phyloP scores from a whole-genome alignment of 2,888 invertebrate species.

The Andricus curvator region DNA sequence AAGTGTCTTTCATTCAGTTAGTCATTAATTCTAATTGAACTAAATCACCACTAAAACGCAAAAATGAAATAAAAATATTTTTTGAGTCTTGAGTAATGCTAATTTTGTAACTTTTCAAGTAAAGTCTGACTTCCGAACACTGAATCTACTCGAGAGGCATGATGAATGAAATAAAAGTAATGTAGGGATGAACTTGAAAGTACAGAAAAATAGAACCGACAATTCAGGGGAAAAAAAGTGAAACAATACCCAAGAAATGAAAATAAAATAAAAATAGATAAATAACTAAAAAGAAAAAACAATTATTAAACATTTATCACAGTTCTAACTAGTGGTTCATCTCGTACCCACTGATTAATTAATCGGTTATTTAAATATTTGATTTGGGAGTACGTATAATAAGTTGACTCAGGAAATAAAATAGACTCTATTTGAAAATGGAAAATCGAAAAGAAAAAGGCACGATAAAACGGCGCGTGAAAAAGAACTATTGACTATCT shows the following conservation, averaged over 20 bases:
- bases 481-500: constrained; percentile 58
- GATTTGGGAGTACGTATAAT: neutral
- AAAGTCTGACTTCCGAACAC: neutral
- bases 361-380: neutral
- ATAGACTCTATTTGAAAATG: constrained; percentile 14
- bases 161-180: constrained; percentile 18
- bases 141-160: neutral
- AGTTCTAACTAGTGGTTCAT: constrained; percentile 60
- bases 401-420: constrained; percentile 18
- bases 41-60: too few species aligned
- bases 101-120: neutral
- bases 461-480: constrained; percentile 39
- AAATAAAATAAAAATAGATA: neutral
- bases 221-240: neutral
- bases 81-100: too few species aligned
- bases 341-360: constrained; percentile 6
- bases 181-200: constrained; percentile 5
- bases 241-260: constrained; percentile 6
- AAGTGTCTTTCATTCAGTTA: too few species aligned
- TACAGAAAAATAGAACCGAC: neutral
- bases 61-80: too few species aligned
- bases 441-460: neutral
- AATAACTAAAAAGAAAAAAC: constrained; percentile 5
- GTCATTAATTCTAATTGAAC: too few species aligned
- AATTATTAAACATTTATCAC: constrained; percentile 58